Percentiles rank a stretch among this genome's conserved stretches.
These are phyloP conservation scores for Girardinichthys multiradiatus DNA, from an alignment of 2,113 vertebrate species.

Conservation along the genomic window DNA sequence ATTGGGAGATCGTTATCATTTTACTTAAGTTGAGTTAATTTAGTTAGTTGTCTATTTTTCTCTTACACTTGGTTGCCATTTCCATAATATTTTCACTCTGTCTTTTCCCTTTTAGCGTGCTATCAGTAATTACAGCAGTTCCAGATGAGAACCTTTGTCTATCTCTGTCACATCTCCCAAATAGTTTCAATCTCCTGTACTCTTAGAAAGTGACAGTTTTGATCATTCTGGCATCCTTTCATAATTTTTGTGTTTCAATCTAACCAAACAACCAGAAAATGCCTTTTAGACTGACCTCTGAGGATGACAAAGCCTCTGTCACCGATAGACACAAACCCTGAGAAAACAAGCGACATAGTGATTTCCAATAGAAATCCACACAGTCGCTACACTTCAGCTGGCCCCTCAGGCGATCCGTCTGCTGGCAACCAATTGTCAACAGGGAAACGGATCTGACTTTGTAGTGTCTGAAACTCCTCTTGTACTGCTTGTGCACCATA, in stretches of 20 bases:
- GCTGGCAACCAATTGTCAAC: conserved; percentile 58
- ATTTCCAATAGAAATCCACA: conserved; percentile 75
- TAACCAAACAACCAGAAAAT: conserved; percentile 22
- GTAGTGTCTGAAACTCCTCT: conserved; percentile 16
- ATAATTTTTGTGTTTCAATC: conserved; percentile 15
- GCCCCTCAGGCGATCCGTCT: conserved; percentile 57
- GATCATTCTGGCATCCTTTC: conserved; percentile 13
- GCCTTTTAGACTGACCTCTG: conserved; percentile 13
- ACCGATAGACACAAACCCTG: conserved; percentile 61
- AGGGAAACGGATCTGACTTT: conserved; percentile 35
- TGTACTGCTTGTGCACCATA: conserved; percentile 23
- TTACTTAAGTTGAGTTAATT: neutral
- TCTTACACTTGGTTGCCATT: neutral
- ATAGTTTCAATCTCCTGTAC: neutral
- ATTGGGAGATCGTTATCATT: neutral
- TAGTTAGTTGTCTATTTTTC: neutral
- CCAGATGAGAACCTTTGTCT: conserved; percentile 1
- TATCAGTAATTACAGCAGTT: neutral
- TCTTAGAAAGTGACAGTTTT: conserved; percentile 15
- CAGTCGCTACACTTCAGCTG: conserved; percentile 58
- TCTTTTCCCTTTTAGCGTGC: neutral
- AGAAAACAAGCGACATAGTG: conserved; percentile 67
- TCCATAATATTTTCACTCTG: neutral
- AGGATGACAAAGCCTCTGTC: conserved; percentile 44
- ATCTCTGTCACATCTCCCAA: neutral